Evolutionary conservation across 2,797 vertebrate species (phyloP), one percentile per base, ranked within the genome.

Genomic region (Ceryle rudis): DNA sequence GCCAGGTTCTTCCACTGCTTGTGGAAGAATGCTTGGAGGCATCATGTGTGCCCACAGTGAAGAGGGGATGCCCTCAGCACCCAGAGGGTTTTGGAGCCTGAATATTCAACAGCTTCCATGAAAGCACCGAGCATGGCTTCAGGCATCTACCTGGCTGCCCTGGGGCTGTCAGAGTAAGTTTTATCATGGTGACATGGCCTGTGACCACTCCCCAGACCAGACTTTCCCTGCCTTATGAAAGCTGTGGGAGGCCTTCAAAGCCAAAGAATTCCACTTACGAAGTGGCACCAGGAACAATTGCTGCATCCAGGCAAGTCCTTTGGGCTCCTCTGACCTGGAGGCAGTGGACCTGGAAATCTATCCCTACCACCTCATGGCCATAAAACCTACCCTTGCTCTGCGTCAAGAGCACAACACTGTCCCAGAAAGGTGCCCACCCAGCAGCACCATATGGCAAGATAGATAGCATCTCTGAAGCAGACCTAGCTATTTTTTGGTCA

Each of bases 131-230:
- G 20, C 9, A 2, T 10, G 8, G 44, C 33, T 81, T 26, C 62
- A 47, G 16, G 29, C 4, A 1, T 42, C 69, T 58, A 16, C 21
- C 33, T 81, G 44, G 8, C 78, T 58, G 75, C 51, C 54, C 52
- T 2, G 57, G 46, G 69, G 57, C 80, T 85, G 19, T 86, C 78
- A 9, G 81, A 81, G 87, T 79, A 92, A 81, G 86, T 84, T 90
- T 91, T 73, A 80, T 65, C 61, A 26, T 20, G 28, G 42, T 91
- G 78, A 88, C 66, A 88, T 84, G 92, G 74, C 81, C 60, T 75
- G 75, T 13, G 44, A 60, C 91, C 77, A 69, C 86, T 57, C 66
- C 52, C 47, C 81, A 55, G 82, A 80, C 47, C 81, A 55, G 82
- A 80, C 89, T 94, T 70, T 33, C 17, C 58, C 61, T 62, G 42